Evolutionary conservation across 2,888 invertebrate species (phyloP).

Genomic region (Lamellibrachia columna): DNA sequence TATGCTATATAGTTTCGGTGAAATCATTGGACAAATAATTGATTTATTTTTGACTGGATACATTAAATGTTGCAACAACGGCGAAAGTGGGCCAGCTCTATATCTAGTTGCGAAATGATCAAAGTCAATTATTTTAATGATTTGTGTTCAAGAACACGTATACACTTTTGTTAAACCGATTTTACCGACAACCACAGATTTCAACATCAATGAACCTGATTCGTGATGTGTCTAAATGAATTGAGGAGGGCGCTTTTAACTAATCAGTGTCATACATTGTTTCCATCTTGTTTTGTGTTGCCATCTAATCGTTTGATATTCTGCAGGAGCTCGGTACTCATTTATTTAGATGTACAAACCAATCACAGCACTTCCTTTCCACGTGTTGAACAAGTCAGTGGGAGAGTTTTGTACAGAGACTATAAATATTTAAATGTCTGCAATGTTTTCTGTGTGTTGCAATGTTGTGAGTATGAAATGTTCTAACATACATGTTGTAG

Average conservation of each 20-base stretch:
- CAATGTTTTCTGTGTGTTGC: background rate
- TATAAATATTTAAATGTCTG: background rate
- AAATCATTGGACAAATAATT: too few species aligned
- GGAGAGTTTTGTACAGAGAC: background rate
- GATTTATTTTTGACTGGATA: too few species aligned
- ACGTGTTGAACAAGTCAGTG: background rate
- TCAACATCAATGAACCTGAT: too few species aligned
- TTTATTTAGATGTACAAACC: background rate
- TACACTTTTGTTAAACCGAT: too few species aligned
- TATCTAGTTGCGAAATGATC: too few species aligned
- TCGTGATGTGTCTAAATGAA: background rate
- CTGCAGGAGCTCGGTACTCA: background rate
- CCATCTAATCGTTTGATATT: background rate
- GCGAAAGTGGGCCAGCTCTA: too few species aligned
- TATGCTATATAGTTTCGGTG: too few species aligned
- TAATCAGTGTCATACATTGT: background rate
- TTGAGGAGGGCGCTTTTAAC: background rate
- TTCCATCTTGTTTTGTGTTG: background rate
- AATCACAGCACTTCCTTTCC: background rate
- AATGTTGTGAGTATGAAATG: background rate
- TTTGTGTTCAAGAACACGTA: too few species aligned
- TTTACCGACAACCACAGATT: too few species aligned
- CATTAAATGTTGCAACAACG: too few species aligned
- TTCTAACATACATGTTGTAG: background rate
- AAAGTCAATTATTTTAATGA: too few species aligned